These are phyloP conservation scores for Xenopus tropicalis DNA, from an alignment of 2,113 vertebrate genomes.

Conservation along the genomic window UCB_Xtro_10.0 CM004443.2:34191501-34192000, in stretches of 20 bases:
- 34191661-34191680: neutral
- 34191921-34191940: constrained; percentile 26
- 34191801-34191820: constrained; percentile 33
- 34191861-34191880: constrained; percentile 24
- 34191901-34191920: constrained; percentile 21
- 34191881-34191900: constrained; percentile 17
- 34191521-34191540: too few species aligned
- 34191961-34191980: constrained; percentile 25
- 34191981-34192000: constrained; percentile 17
- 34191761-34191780: constrained; percentile 20
- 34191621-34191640: too few species aligned
- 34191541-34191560: too few species aligned
- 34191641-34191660: constrained; percentile 1
- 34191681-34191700: constrained; percentile 2
- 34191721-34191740: constrained; percentile 32
- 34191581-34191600: too few species aligned
- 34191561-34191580: too few species aligned
- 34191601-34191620: too few species aligned
- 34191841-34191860: constrained; percentile 25
- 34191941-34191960: constrained; percentile 26
- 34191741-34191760: constrained; percentile 35
- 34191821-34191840: constrained; percentile 36
- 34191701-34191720: constrained; percentile 18
- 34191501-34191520: too few species aligned
- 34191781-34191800: constrained; percentile 38